A percentile compares a stretch with the other conserved stretches of the same genome.
phyloP scores from a whole-genome alignment of 2,888 invertebrate genomes.

The Cremastinae sp. region DNA sequence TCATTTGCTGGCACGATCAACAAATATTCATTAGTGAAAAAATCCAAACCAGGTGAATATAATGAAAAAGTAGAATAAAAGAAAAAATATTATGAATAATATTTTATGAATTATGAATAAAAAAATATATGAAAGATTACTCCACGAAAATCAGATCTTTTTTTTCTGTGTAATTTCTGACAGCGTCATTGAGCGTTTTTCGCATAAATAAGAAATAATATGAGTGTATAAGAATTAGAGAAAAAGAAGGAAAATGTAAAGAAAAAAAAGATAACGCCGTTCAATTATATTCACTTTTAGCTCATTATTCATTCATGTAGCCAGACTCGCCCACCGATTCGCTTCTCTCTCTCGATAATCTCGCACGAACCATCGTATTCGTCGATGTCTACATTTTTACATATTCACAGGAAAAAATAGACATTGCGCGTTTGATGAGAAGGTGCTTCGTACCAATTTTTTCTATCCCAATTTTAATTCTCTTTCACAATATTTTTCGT shows the following conservation, averaged over 20 bases:
- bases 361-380: conserved; percentile 24
- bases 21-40: neutral
- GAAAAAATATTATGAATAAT: conserved; percentile 1
- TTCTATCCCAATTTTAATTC: no score
- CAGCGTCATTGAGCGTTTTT: no score
- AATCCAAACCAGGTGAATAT: conserved; percentile 16
- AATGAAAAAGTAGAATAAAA: conserved; percentile 2
- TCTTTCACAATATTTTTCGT: no score
- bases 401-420: neutral
- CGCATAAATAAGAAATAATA: conserved; percentile 16
- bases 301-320: conserved; percentile 63
- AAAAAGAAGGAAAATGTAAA: conserved; percentile 1
- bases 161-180: conserved; percentile 3
- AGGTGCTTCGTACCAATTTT: no score
- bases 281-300: conserved; percentile 58
- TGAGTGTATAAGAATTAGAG: conserved; percentile 19
- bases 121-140: neutral
- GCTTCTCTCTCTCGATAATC: conserved; percentile 46
- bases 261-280: conserved; percentile 30
- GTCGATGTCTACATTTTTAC: neutral
- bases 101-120: neutral
- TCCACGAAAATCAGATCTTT: neutral
- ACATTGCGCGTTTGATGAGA: no score
- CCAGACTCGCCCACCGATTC: conserved; percentile 63
- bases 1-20: conserved; percentile 3